Evolutionary conservation across 2,888 invertebrate genomes (phyloP), one percentile per base, ranked within the genome.

Genomic region (Acutogordius australiensis): DNA sequence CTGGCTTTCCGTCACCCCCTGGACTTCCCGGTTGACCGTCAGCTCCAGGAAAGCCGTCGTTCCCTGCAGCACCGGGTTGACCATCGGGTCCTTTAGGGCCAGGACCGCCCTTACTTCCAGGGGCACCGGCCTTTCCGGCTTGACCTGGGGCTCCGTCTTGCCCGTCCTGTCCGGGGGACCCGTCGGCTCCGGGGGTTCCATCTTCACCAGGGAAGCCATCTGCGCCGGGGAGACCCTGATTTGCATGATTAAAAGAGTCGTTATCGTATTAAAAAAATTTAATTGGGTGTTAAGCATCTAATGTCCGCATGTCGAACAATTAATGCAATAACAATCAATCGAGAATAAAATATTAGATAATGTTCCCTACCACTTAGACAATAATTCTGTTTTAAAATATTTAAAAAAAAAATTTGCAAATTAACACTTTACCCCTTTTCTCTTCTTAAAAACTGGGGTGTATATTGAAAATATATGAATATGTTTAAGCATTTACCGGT

Each of bases 11-110:
- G 65, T 44, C 63, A 62, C 62, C 63, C 65, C 66, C 61, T 63
- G 61, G 45, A 13, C 45, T 45, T 37, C 61, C 61, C 37, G 30
- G 45, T 2, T 44, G 27, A 23, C 63, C 62, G 44, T 61, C 44
- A 13, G 60, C 51, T n/a, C 61, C 61, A 26, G 63, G 62, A 1
- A 62, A 57, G 59, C 66, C 66, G 56, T 65, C 64, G 18, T 66
- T 65, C 63, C 66, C 66, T 57, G 61, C 60, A 30, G 61, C 61
- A 64, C 64, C 64, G 59, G 63, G 62, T 13, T 62, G 61, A 63
- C 65, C 64, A 60, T 63, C 63, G 57, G 65, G 64, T 62, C 65
- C 65, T 44, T 64, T 62, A 61, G 64, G 65, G 62, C 65, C 65
- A 59, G 63, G 63, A 45, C 64, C 63, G 62, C 65, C 60, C 18